These are phyloP conservation scores for Aleiodes alternator DNA, from an alignment of 2,888 invertebrate genomes.

Conservation along the genomic window DNA sequence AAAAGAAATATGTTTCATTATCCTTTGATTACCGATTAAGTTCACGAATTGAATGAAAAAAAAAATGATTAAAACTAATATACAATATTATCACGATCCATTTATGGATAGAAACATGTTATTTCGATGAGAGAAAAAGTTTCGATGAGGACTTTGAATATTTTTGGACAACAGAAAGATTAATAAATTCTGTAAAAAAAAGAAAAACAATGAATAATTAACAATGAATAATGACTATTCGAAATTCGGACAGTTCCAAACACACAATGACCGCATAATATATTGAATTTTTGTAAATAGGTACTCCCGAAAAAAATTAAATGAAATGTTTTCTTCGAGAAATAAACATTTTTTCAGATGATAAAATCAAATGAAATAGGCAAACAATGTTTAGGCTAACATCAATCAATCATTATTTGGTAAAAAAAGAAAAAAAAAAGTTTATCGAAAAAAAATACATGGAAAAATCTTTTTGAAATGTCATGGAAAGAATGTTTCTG, in stretches of 20 bases:
- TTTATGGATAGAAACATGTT: constrained; percentile 42
- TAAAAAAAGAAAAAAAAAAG: constrained; percentile 34
- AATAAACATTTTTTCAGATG: constrained; percentile 23
- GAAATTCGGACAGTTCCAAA: constrained; percentile 49
- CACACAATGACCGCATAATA: constrained; percentile 50
- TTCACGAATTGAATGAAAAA: constrained; percentile 54
- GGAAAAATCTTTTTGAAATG: constrained; percentile 47
- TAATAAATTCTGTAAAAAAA: constrained; percentile 20
- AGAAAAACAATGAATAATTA: constrained; percentile 30
- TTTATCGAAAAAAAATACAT: constrained; percentile 47
- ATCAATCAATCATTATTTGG: constrained; percentile 47
- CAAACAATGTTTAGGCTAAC: constrained; percentile 55
- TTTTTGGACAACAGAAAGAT: constrained; percentile 10
- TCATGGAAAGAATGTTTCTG: constrained; percentile 38
- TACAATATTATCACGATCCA: constrained; percentile 46
- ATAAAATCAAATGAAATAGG: constrained; percentile 37
- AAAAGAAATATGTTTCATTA: constrained; percentile 9
- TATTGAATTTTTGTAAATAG: constrained; percentile 57
- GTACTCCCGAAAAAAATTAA: constrained; percentile 57
- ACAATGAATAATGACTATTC: constrained; percentile 41
- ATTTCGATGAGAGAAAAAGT: constrained; percentile 31
- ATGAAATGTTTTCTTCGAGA: constrained; percentile 8
- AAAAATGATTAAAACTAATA: constrained; percentile 18
- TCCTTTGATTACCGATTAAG: constrained; percentile 56
- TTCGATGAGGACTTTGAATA: background rate